phyloP scores from a whole-genome alignment of 2,797 vertebrate genomes.

The Rhynchotus rufescens region DNA sequence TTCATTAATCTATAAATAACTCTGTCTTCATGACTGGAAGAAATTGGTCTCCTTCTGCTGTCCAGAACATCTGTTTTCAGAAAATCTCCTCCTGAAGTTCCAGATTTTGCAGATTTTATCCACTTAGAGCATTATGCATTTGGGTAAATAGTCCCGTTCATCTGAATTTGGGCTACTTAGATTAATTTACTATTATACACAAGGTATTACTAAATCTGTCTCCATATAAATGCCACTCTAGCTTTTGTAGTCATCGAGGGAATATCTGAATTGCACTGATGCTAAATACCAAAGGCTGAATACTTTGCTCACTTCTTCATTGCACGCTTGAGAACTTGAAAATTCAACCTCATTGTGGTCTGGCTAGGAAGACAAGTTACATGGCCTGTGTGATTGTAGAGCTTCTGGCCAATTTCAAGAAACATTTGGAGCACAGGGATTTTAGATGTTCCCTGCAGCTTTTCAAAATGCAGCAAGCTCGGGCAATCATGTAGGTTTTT shows the following conservation, averaged over 20 bases:
- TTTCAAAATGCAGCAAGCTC: not conserved
- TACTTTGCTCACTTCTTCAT: not conserved
- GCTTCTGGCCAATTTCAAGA: not conserved
- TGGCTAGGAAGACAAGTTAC: not conserved
- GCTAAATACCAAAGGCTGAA: not conserved
- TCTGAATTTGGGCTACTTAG: not conserved
- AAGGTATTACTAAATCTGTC: not conserved
- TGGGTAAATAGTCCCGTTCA: not conserved
- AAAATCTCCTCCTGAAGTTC: not conserved
- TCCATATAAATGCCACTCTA: not conserved
- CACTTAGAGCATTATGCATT: not conserved
- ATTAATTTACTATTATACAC: not conserved
- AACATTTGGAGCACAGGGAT: not conserved
- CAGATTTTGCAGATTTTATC: not conserved
- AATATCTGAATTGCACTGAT: not conserved
- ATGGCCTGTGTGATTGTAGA: not conserved
- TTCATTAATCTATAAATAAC: not conserved
- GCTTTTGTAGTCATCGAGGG: not conserved
- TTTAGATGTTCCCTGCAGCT: not conserved
- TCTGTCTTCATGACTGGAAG: not conserved
- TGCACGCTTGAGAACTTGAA: not conserved
- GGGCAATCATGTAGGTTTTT: not conserved
- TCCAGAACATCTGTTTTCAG: not conserved
- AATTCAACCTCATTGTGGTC: not conserved
- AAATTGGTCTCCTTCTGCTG: not conserved